Conservation (phyloP, 2,888 invertebrate genomes). For the Automeris io region DNA sequence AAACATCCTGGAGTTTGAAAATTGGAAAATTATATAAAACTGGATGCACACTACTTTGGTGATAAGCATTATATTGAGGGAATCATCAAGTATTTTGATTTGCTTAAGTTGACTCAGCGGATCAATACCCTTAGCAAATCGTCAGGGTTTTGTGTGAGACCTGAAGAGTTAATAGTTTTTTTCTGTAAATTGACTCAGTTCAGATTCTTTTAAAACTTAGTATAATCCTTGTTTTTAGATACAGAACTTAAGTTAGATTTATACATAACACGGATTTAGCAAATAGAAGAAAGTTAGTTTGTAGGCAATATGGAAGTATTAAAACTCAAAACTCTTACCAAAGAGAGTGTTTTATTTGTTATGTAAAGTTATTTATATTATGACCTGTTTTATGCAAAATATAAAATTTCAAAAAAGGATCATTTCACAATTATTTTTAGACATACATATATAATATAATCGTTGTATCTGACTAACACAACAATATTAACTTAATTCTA, state of each 20-base stretch:
- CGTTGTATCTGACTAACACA: conserved; percentile 1
- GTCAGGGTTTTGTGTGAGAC: conserved; percentile 16
- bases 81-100: not conserved
- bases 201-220: conserved; percentile 23
- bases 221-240: conserved; percentile 17
- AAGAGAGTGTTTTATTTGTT: too few species aligned
- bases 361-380: too few species aligned
- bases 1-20: not conserved
- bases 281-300: conserved; percentile 32
- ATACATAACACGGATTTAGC: conserved; percentile 44
- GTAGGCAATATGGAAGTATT: too few species aligned
- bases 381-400: not conserved
- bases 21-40: not conserved
- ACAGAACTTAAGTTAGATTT: conserved; percentile 10
- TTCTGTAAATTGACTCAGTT: conserved; percentile 26
- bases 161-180: conserved; percentile 21
- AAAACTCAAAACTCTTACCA: too few species aligned
- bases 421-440: not conserved
- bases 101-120: conserved; percentile 3
- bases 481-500: not conserved
- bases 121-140: not conserved
- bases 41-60: not conserved
- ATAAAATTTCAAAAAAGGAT: not conserved
- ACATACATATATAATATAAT: not conserved
- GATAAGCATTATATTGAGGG: not conserved